Conservation (phyloP, 2,888 invertebrate species). For the Meteorus colon region DNA sequence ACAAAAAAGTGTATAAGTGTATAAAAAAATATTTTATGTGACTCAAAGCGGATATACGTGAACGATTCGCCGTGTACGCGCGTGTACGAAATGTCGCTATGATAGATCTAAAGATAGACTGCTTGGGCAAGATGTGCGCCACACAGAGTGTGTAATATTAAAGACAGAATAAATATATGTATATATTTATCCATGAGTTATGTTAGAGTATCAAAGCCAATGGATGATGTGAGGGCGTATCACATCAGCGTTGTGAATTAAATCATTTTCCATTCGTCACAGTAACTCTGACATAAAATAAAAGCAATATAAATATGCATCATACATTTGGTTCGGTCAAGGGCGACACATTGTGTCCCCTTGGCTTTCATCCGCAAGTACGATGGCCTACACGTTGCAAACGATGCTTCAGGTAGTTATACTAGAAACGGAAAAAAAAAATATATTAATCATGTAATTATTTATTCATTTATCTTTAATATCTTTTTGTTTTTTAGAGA, state of each 20-base stretch:
- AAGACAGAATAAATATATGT: constrained; percentile 3
- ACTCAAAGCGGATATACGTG: constrained; percentile 42
- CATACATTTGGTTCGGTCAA: constrained; percentile 83
- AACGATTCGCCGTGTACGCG: constrained; percentile 46
- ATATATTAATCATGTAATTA: neutral
- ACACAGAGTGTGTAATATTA: constrained; percentile 16
- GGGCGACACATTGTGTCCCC: constrained; percentile 91
- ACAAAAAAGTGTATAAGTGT: constrained; percentile 16
- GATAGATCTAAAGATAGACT: constrained; percentile 55
- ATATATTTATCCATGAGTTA: constrained; percentile 9
- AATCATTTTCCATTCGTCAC: constrained; percentile 23
- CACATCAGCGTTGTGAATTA: constrained; percentile 7
- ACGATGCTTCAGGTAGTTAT: constrained; percentile 85
- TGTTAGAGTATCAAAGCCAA: constrained; percentile 1
- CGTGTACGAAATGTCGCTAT: constrained; percentile 51
- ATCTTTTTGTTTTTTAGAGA: constrained; percentile 75
- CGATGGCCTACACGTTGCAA: constrained; percentile 95
- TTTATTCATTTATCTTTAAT: constrained; percentile 24
- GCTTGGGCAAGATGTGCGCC: constrained; percentile 43
- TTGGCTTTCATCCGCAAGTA: constrained; percentile 95
- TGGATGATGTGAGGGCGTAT: constrained; percentile 4
- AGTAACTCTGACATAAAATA: neutral
- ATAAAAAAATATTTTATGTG: constrained; percentile 11
- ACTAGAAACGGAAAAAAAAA: neutral
- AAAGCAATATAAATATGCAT: constrained; percentile 78